phyloP scores from a whole-genome alignment of 1,140 invertebrate genomes.

The Conopomorpha cramerella region DNA sequence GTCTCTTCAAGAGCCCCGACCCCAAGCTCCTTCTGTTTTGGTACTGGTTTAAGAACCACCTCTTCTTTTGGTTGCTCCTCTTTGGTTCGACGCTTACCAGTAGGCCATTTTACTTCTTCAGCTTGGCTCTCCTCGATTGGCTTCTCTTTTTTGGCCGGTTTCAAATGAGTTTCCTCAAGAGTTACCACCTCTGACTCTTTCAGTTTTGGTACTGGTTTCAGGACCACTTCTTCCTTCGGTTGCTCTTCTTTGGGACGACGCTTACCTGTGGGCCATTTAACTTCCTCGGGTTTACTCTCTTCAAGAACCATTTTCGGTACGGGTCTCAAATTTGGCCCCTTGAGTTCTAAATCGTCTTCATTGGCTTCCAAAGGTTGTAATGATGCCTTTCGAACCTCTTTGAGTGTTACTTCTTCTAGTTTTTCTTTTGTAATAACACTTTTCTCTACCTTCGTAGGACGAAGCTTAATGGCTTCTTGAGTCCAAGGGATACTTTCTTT shows the following conservation, averaged over 20 bases:
- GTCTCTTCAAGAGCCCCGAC: slow-evolving; percentile 5
- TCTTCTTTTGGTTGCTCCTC: slow-evolving; percentile 6
- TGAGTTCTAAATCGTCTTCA: no score
- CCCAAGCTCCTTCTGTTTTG: slow-evolving; percentile 7
- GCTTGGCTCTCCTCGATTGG: slow-evolving; percentile 7
- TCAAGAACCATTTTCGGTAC: no score
- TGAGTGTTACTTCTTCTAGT: slow-evolving; percentile 27
- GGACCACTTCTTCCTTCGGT: slow-evolving; percentile 57
- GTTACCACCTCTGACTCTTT: slow-evolving; percentile 28
- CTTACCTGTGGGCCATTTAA: slow-evolving; percentile 27
- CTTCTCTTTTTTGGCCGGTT: slow-evolving; percentile 6
- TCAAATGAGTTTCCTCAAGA: slow-evolving; percentile 7
- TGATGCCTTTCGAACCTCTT: slow-evolving; percentile 17
- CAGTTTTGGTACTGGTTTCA: slow-evolving; percentile 27
- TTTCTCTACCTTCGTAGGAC: slow-evolving; percentile 54
- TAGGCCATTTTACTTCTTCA: slow-evolving; percentile 6
- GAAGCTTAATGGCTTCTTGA: slow-evolving; percentile 62
- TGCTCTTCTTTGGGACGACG: slow-evolving; percentile 28
- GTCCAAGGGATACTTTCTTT: slow-evolving; percentile 47
- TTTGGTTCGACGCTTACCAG: no score
- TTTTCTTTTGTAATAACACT: slow-evolving; percentile 20
- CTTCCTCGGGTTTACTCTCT: slow-evolving; percentile 26
- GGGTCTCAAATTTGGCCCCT: no score
- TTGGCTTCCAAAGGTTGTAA: slow-evolving; percentile 16
- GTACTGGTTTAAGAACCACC: slow-evolving; percentile 29